Percentiles rank a stretch among this genome's conserved stretches.
phyloP scores from a whole-genome alignment of 2,113 vertebrate species.

The Corydoras maculifer region DNA sequence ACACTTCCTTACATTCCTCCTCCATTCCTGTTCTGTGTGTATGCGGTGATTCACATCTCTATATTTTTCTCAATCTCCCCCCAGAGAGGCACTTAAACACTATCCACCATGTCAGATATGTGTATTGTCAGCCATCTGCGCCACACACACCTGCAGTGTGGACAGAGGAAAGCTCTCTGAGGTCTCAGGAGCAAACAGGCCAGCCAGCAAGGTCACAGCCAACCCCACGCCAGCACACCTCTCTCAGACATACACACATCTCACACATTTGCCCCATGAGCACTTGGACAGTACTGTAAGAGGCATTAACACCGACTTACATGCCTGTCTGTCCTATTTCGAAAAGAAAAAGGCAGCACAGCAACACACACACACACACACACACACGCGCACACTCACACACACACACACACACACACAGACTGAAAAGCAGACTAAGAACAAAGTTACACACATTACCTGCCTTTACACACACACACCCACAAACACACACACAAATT shows the following conservation, averaged over 20 bases:
- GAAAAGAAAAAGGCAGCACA: slow-evolving; percentile 12
- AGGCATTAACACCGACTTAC: slow-evolving; percentile 34
- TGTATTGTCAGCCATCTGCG: slow-evolving; percentile 32
- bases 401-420: not conserved
- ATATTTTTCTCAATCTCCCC: slow-evolving; percentile 4
- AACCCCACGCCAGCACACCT: slow-evolving; percentile 5
- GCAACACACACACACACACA: slow-evolving; percentile 3
- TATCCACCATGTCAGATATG: slow-evolving; percentile 27
- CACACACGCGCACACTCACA: slow-evolving; percentile 11
- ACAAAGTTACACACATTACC: too few species aligned
- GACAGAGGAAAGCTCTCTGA: slow-evolving; percentile 44
- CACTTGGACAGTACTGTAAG: slow-evolving; percentile 25
- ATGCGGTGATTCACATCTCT: slow-evolving; percentile 13
- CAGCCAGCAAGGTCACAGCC: slow-evolving; percentile 36
- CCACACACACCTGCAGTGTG: slow-evolving; percentile 21
- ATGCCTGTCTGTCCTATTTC: slow-evolving; percentile 31
- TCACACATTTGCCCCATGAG: slow-evolving; percentile 16
- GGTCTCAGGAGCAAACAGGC: slow-evolving; percentile 31
- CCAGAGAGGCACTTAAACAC: slow-evolving; percentile 37
- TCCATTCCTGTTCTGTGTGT: not conserved
- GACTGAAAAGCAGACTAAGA: too few species aligned
- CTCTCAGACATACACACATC: slow-evolving; percentile 17
- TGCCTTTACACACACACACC: too few species aligned
- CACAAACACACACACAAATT: too few species aligned
- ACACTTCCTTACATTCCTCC: not conserved